Percentiles rank a stretch among this genome's conserved stretches.
Evolutionary conservation across 2,797 vertebrate species (phyloP).

Genomic region (Bufotes viridis): DNA sequence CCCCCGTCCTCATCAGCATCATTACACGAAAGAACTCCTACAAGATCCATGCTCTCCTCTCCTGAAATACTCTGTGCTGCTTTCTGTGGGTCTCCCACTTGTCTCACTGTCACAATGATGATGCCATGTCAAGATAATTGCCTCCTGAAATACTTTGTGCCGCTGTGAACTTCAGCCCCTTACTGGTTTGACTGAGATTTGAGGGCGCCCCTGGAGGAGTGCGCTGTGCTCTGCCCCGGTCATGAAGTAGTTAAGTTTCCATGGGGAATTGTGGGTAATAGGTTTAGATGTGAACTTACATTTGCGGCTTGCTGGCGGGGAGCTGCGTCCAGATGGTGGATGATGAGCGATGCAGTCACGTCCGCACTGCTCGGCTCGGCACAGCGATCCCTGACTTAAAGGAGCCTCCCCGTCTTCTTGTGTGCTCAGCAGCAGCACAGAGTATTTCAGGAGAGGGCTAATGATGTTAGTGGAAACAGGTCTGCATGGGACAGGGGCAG

Average conservation of each 20-base stretch:
- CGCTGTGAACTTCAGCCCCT: not conserved
- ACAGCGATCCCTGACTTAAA: not conserved
- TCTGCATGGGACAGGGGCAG: too few species aligned
- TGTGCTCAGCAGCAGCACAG: not conserved
- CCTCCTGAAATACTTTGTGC: conserved; percentile 2
- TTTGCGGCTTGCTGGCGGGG: not conserved
- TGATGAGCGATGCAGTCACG: not conserved
- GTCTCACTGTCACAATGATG: too few species aligned
- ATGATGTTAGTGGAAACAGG: too few species aligned
- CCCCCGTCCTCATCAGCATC: not conserved
- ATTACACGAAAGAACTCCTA: not conserved
- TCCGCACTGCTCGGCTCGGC: not conserved
- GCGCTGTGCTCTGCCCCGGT: too few species aligned
- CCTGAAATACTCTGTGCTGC: conserved; percentile 7
- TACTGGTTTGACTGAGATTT: too few species aligned
- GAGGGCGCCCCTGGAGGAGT: too few species aligned
- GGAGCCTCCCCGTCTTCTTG: not conserved
- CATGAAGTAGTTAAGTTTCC: too few species aligned
- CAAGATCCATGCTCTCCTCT: not conserved
- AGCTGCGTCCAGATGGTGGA: not conserved
- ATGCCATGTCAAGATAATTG: too few species aligned
- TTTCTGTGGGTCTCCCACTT: too few species aligned
- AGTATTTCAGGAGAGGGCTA: not conserved
- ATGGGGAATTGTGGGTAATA: too few species aligned
- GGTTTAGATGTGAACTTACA: not conserved